Conservation (phyloP, 2,113 vertebrate species). For the Neodon shergylaensis region DNA sequence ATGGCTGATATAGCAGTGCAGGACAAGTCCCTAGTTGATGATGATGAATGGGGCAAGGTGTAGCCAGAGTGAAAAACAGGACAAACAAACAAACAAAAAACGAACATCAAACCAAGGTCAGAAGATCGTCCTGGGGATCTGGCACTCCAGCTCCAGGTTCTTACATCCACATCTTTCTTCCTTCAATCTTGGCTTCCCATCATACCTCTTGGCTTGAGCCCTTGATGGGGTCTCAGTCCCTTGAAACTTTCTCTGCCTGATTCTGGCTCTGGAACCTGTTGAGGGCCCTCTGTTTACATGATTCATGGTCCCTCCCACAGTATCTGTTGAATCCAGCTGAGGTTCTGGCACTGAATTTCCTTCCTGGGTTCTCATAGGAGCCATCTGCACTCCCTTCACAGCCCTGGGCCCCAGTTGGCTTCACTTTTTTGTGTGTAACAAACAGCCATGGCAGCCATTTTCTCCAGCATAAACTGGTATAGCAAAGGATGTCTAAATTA, state of each 20-base stretch:
- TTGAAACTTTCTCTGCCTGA: neutral
- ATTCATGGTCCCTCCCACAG: neutral
- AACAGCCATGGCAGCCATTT: neutral
- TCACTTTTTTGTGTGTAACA: neutral
- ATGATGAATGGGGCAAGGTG: neutral
- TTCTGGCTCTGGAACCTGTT: neutral
- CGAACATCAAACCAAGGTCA: neutral
- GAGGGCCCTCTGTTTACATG: neutral
- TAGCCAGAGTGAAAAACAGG: neutral
- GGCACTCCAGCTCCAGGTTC: neutral
- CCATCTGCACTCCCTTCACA: neutral
- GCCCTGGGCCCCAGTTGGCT: neutral
- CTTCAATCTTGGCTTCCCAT: neutral
- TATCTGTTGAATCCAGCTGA: neutral
- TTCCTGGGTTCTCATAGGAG: neutral
- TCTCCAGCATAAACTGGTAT: neutral
- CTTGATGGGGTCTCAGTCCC: neutral
- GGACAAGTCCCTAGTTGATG: neutral
- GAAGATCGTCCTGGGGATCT: neutral
- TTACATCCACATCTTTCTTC: neutral
- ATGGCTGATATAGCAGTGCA: neutral
- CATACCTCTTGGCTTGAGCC: neutral
- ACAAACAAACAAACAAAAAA: too few species aligned
- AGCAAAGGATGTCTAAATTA: slow-evolving; percentile 41
- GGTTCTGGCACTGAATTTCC: neutral